phyloP scores from a whole-genome alignment of 2,797 vertebrate genomes.

The Crocodylus rhombifer region DNA sequence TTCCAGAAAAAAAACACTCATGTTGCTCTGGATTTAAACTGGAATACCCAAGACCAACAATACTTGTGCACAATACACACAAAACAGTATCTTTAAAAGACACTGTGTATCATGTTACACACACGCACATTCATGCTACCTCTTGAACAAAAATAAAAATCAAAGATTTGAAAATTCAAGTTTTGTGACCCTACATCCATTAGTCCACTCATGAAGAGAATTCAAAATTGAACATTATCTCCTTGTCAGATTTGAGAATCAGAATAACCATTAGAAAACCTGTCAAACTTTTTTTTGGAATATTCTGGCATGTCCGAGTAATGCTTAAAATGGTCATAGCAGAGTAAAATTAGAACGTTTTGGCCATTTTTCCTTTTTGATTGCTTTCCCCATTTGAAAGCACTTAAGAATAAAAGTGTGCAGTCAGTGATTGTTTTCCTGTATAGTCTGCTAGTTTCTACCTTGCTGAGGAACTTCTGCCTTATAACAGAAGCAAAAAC shows the following conservation, averaged over 20 bases:
- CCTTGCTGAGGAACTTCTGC: neutral
- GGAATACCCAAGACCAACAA: neutral
- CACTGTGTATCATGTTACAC: no score
- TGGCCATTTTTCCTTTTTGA: neutral
- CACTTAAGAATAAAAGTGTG: neutral
- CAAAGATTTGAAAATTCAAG: neutral
- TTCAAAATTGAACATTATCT: neutral
- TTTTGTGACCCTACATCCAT: neutral
- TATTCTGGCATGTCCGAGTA: neutral
- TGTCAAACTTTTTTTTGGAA: neutral
- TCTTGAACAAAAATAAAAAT: neutral
- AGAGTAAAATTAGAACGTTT: neutral
- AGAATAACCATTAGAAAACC: neutral
- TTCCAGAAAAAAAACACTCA: neutral
- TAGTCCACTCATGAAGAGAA: neutral
- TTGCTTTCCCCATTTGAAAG: neutral
- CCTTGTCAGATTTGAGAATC: neutral
- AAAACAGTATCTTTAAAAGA: no score
- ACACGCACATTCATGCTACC: no score
- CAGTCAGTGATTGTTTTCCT: neutral
- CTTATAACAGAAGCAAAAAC: constrained; percentile 27
- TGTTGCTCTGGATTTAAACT: neutral
- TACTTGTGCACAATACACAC: no score
- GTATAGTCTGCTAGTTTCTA: neutral
- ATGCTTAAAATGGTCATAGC: neutral